Conservation (phyloP, 2,888 invertebrate genomes). For the Lepidocyrtoides sp. region DNA sequence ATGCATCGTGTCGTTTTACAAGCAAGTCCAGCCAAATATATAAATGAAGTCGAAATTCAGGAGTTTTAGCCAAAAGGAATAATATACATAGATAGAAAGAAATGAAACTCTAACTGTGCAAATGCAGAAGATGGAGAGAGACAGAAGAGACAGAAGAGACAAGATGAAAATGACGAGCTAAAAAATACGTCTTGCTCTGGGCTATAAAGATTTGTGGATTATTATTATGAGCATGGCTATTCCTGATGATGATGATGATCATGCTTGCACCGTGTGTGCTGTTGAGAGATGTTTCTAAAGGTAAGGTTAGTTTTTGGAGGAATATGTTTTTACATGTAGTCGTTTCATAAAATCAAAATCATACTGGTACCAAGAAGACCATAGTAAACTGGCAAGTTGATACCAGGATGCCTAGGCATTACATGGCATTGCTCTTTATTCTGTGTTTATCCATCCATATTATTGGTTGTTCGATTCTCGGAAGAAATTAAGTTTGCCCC, state of each 20-base stretch:
- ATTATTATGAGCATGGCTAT: background rate
- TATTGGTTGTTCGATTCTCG: background rate
- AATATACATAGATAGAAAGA: no score
- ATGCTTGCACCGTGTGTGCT: conserved; percentile 7
- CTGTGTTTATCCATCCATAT: background rate
- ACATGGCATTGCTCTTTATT: background rate
- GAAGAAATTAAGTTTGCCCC: background rate
- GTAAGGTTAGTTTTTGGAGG: conserved; percentile 7
- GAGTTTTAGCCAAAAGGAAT: background rate
- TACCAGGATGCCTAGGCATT: background rate
- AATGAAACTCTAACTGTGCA: background rate
- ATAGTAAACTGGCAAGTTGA: background rate
- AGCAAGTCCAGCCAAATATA: background rate
- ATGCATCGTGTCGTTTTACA: background rate
- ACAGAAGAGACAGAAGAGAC: background rate
- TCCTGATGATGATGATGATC: background rate
- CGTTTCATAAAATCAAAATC: background rate
- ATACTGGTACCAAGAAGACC: conserved; percentile 59
- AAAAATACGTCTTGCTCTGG: conserved; percentile 37
- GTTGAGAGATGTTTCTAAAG: background rate
- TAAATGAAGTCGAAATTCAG: conserved; percentile 1
- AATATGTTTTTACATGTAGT: background rate
- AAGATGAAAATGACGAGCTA: conserved; percentile 13
- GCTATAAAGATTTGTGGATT: conserved; percentile 16
- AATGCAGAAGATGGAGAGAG: background rate